Percentiles rank a stretch among this genome's conserved stretches.
These are phyloP conservation scores for Chloroclysta siterata DNA, from an alignment of 2,888 invertebrate species.

Conservation along the genomic window DNA sequence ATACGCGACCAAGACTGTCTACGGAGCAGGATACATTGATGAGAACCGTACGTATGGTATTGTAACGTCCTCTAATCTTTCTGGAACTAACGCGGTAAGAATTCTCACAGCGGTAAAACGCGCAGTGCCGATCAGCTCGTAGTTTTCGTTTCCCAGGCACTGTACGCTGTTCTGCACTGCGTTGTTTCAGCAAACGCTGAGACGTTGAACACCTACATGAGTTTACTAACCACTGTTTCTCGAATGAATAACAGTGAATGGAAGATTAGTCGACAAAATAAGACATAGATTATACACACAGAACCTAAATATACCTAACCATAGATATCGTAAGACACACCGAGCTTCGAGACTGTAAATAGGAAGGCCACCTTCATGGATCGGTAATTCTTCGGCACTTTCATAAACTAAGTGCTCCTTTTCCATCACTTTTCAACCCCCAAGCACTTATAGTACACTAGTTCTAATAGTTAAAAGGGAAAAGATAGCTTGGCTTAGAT, in stretches of 20 bases:
- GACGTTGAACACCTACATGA: background rate
- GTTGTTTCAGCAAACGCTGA: conserved; percentile 2
- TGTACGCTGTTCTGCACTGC: conserved; percentile 3
- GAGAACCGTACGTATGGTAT: conserved; percentile 82
- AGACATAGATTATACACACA: conserved; percentile 55
- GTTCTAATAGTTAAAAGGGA: conserved; percentile 53
- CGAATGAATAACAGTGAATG: conserved; percentile 6
- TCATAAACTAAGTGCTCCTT: conserved; percentile 57
- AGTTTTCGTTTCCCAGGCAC: background rate
- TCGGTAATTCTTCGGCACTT: conserved; percentile 47
- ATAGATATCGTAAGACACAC: conserved; percentile 83
- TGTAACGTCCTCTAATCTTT: conserved; percentile 54
- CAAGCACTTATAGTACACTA: conserved; percentile 62
- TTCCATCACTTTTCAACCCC: conserved; percentile 55
- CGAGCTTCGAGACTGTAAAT: conserved; percentile 71
- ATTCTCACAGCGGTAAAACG: background rate
- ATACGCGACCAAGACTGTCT: conserved; percentile 85
- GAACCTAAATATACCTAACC: conserved; percentile 70
- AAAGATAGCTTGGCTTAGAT: conserved; percentile 77
- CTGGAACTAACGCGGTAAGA: conserved; percentile 28
- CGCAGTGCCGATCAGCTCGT: conserved; percentile 1
- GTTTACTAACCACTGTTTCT: background rate
- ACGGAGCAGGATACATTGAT: conserved; percentile 82
- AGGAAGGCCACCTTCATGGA: conserved; percentile 48
- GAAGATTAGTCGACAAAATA: conserved; percentile 65